Conservation (phyloP, 2,888 invertebrate genomes). For the Tachina fera region DNA sequence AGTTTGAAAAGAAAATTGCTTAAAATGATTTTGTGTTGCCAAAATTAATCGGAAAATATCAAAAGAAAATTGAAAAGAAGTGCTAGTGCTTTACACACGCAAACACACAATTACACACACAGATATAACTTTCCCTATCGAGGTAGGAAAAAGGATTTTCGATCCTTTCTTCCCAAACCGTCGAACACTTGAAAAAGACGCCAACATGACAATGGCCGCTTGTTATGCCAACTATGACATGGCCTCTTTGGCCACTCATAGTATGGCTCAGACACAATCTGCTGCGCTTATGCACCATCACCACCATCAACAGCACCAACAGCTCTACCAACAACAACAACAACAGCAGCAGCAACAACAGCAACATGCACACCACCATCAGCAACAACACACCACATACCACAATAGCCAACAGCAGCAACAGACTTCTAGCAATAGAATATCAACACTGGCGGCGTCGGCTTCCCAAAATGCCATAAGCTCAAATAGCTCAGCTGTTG, state of each 20-base stretch:
- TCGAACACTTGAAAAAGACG: constrained; percentile 19
- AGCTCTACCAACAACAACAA: constrained; percentile 59
- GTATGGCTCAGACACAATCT: constrained; percentile 75
- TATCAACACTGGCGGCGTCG: constrained; percentile 73
- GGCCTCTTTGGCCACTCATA: constrained; percentile 80
- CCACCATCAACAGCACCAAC: constrained; percentile 69
- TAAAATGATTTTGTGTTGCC: constrained; percentile 56
- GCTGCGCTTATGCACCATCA: constrained; percentile 73
- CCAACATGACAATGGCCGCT: constrained; percentile 82
- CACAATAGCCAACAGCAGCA: constrained; percentile 57
- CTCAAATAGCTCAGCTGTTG: constrained; percentile 69
- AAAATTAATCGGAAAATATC: constrained; percentile 33
- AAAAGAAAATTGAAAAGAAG: constrained; percentile 19
- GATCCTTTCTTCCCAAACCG: constrained; percentile 52
- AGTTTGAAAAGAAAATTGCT: constrained; percentile 22
- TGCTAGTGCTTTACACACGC: constrained; percentile 31
- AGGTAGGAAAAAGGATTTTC: constrained; percentile 58
- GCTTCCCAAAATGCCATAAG: constrained; percentile 62
- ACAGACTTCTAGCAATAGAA: constrained; percentile 54
- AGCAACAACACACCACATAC: constrained; percentile 70
- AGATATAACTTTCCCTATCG: constrained; percentile 38
- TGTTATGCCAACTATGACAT: constrained; percentile 83
- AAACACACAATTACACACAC: constrained; percentile 29
- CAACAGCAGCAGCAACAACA: constrained; percentile 72
- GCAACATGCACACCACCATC: constrained; percentile 74